These are phyloP conservation scores for Agapetus fuscipes DNA, from an alignment of 2,888 invertebrate genomes.

Conservation along the genomic window DNA sequence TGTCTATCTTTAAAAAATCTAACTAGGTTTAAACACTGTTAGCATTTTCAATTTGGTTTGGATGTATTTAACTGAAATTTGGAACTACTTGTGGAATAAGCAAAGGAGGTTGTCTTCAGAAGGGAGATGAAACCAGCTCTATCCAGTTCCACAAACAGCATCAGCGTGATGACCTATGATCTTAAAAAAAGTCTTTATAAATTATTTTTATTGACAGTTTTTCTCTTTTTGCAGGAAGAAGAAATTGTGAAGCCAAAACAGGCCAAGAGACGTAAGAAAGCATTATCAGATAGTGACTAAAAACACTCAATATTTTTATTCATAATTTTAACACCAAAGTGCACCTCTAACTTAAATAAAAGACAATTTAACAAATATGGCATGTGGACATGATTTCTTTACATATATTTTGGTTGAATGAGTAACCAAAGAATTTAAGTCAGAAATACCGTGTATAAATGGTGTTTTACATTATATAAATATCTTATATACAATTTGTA, in stretches of 20 bases:
- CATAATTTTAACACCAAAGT: constrained; percentile 44
- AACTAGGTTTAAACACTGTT: too few relatives aligned
- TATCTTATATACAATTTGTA: background rate
- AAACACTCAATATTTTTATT: constrained; percentile 4
- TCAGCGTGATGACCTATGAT: too few relatives aligned
- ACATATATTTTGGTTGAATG: constrained; percentile 14
- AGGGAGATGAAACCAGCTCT: too few relatives aligned
- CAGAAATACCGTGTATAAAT: background rate
- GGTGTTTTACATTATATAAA: constrained; percentile 3
- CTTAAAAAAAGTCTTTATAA: too few relatives aligned
- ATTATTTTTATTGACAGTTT: too few relatives aligned
- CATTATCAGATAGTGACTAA: constrained; percentile 90
- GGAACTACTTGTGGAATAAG: too few relatives aligned
- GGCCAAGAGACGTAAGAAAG: constrained; percentile 86
- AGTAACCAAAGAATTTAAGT: constrained; percentile 14
- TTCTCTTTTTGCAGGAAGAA: constrained; percentile 66
- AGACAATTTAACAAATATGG: constrained; percentile 14
- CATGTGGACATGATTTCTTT: too few relatives aligned
- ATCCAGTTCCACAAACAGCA: too few relatives aligned
- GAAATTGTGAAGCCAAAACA: constrained; percentile 86
- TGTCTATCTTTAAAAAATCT: too few relatives aligned
- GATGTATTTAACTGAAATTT: too few relatives aligned
- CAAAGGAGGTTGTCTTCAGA: too few relatives aligned
- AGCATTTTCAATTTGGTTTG: too few relatives aligned
- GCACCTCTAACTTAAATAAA: constrained; percentile 33